Base-by-base conservation (phyloP, 2,888 invertebrate genomes). In the Coremacera marginata region DNA sequence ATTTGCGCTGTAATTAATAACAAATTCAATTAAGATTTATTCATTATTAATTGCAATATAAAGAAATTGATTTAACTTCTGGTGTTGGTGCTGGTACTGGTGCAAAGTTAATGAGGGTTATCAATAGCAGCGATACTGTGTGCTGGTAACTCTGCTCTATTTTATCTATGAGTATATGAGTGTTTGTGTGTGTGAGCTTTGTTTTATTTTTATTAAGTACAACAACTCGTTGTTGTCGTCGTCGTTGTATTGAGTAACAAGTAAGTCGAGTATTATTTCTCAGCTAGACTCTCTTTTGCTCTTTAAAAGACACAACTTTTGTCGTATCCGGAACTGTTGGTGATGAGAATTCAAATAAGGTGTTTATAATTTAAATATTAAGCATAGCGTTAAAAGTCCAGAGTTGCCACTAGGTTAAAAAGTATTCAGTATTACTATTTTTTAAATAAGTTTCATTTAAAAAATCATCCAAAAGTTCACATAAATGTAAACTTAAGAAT, bases 291-390 rank as follows among this genome's bases (percentile, higher is more conserved):
- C 37, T 37, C 37, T 37, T 37, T 37, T 37, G 37, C 37, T 37
- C 8, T 37, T 37, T 37, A 8, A 37, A 37, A 37, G 8, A 37
- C 37, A 37, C 7, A 37, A 37, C 37, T 37, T 37, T 37, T 34
- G 19, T 34, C 19, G 9, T n/a, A 67, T 16, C 65, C 65, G 65
- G 65, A 70, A 55, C 34, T 70, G 55, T 14, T 19, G 14, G 22
- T 22, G 60, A 22, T 25, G 55, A 31, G 31, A 34, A 57, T 34
- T 57, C 3, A 27, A 3, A 49, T 67, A 11, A 44, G 25, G 31
- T 70, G n/a, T 55, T 27, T 31, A n/a, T 57, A 34, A 52, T 52
- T 16, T 27, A 70, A 70, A 70, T 70, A 52, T 51, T 51, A 16
- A 34, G 31, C 62, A 31, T 5, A 3, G 31, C 8, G 14, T 63